Evolutionary conservation across 2,888 invertebrate genomes (phyloP), one percentile per base, ranked within the genome.

Genomic region (Xestia ashworthii): DNA sequence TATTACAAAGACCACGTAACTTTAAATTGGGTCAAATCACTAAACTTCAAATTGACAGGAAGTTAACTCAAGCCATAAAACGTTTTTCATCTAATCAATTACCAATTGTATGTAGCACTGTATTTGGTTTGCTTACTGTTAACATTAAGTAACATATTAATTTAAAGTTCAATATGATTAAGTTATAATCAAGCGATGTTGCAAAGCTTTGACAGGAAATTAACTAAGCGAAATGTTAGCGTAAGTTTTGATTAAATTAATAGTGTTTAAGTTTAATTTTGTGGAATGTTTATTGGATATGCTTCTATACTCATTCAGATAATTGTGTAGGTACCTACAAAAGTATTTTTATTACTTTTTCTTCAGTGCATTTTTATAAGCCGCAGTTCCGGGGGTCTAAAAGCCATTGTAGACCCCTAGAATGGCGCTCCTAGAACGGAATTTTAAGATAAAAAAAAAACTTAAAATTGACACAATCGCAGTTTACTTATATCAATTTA

Each of bases 151-250:
- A 44, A 44, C 8, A 60, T 32, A 25, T 32, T 44, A 32, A 25
- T 60, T 25, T 38, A 72, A 53, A 80, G 65, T 80, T 80, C 44
- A 66, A 60, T 16, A 22, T 53, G 50, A 58, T 78, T 46, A 73
- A 25, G 22, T 46, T 14, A 44, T 67, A 67, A 73, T 14, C 50
- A 66, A 46, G 22, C 16, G 16, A 25, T 46, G 72, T 72, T 73
- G 73, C 55, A 58, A 50, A 58, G n/a, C 14, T 71, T 55, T 38
- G 41, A n/a, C 64, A 50, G 65, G 55, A 60, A 41, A 74, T 80
- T 60, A 67, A 60, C 41, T 6, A 19, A 19, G 9, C 16, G 44
- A 50, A 79, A 44, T 58, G 55, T 44, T 14, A 58, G 44, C 12
- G 5, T 60, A 66, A 11, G 32, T 32, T 65, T 71, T 19, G 11